Evolutionary conservation across 2,888 invertebrate genomes (phyloP).

Genomic region (Euzophera pinguis): DNA sequence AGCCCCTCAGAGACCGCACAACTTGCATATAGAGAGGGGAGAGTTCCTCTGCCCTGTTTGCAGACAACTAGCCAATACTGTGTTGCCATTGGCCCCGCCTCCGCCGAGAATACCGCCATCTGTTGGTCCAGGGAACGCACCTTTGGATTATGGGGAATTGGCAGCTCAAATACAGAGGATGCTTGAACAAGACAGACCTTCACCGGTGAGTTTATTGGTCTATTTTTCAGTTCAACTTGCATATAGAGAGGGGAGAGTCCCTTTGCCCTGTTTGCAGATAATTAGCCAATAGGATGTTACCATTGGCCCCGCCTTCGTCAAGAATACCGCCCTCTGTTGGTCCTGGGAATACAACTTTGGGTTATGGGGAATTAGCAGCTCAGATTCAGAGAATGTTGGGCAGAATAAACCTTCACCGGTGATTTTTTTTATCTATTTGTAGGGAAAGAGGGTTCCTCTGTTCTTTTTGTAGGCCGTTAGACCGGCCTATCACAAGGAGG

Average conservation of each 20-base stretch:
- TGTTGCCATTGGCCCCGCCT: slow-evolving; percentile 89
- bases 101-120: slow-evolving; percentile 81
- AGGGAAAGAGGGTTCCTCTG: too few species aligned
- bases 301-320: slow-evolving; percentile 86
- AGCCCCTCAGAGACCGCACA: slow-evolving; percentile 87
- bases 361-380: slow-evolving; percentile 37
- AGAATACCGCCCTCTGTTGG: slow-evolving; percentile 71
- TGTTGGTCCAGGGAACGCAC: slow-evolving; percentile 47
- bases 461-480: too few species aligned
- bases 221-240: background rate
- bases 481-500: too few species aligned
- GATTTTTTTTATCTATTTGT: too few species aligned
- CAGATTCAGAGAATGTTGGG: slow-evolving; percentile 80
- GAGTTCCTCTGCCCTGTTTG: slow-evolving; percentile 98
- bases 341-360: too few species aligned
- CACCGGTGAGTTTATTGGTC: slow-evolving; percentile 74
- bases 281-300: slow-evolving; percentile 87
- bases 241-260: slow-evolving; percentile 85
- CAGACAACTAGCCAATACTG: slow-evolving; percentile 87
- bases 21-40: slow-evolving; percentile 83
- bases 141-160: slow-evolving; percentile 39
- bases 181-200: slow-evolving; percentile 83
- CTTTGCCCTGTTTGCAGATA: slow-evolving; percentile 97
- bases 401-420: slow-evolving; percentile 84
- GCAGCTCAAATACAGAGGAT: slow-evolving; percentile 73